Evolutionary conservation across 2,888 invertebrate species (phyloP).

Genomic region (Synergus itoensis): DNA sequence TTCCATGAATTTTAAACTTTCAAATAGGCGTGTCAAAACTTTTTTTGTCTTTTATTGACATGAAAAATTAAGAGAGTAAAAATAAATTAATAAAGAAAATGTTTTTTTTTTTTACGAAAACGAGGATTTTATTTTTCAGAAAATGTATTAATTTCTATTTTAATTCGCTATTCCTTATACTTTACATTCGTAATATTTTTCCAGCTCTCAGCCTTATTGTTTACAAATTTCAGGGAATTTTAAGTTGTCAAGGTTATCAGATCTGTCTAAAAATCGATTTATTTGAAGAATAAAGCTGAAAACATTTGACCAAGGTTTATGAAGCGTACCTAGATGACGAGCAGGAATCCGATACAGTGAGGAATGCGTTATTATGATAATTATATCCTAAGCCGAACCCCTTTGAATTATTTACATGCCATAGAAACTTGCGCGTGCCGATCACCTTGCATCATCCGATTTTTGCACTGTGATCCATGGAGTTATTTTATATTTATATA

Average conservation of each 20-base stretch:
- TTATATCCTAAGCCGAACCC: conserved; percentile 36
- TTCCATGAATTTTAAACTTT: too few relatives aligned
- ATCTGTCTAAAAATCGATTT: neutral
- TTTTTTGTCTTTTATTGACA: too few relatives aligned
- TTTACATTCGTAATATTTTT: neutral
- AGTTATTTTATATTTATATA: neutral
- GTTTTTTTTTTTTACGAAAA: too few relatives aligned
- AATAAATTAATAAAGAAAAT: too few relatives aligned
- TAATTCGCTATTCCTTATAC: too few relatives aligned
- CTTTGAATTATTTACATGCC: conserved; percentile 26
- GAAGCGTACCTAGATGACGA: neutral
- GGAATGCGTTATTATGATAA: conserved; percentile 38
- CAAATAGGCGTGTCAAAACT: too few relatives aligned
- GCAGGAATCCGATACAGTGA: conserved; percentile 14
- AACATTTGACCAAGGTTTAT: neutral
- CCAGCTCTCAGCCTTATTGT: neutral
- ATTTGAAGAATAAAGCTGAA: neutral
- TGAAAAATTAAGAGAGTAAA: too few relatives aligned
- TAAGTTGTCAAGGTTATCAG: neutral
- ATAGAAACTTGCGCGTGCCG: conserved; percentile 27
- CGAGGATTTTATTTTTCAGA: too few relatives aligned
- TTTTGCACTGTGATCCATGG: neutral
- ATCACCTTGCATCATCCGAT: conserved; percentile 33
- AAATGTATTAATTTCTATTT: too few relatives aligned
- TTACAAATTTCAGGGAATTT: too few relatives aligned